These are phyloP conservation scores for Caenorhabditis elegans DNA, from an alignment of 1,140 invertebrate species.

Conservation along the genomic window WBcel235 BX284605.5:12267501-12268000, in stretches of 20 bases:
- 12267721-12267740: no score
- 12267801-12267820: slow-evolving; percentile 48
- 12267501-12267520: slow-evolving; percentile 2
- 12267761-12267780: slow-evolving; percentile 42
- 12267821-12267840: slow-evolving; percentile 44
- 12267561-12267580: slow-evolving; percentile 38
- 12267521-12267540: not conserved
- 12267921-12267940: slow-evolving; percentile 45
- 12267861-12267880: slow-evolving; percentile 46
- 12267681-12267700: no score
- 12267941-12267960: slow-evolving; percentile 47
- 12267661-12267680: not conserved
- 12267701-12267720: no score
- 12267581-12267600: slow-evolving; percentile 39
- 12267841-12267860: slow-evolving; percentile 43
- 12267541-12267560: slow-evolving; percentile 20
- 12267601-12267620: slow-evolving; percentile 25
- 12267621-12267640: slow-evolving; percentile 34
- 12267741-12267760: slow-evolving; percentile 42
- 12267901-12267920: slow-evolving; percentile 46
- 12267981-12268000: slow-evolving; percentile 35
- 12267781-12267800: slow-evolving; percentile 46
- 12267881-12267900: slow-evolving; percentile 35
- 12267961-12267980: slow-evolving; percentile 44
- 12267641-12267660: not conserved